Base-by-base conservation (phyloP, 2,113 vertebrate species). In the Junco hyemalis region DNA sequence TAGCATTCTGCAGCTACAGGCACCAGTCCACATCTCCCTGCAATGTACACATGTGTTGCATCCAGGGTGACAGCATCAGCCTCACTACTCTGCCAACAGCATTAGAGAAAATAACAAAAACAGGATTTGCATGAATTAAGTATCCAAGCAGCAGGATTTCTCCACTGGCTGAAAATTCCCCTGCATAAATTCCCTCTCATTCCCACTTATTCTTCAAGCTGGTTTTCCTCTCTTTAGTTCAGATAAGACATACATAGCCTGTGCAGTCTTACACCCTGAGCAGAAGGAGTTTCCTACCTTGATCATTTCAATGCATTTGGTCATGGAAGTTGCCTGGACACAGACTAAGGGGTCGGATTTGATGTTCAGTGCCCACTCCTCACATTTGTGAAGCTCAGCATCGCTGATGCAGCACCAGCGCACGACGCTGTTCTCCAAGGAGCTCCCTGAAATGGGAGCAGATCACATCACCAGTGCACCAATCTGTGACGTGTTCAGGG, bases 361-460 rank as follows among this genome's bases (percentile, higher is more conserved):
- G 89, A 99, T 98, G 64, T 74, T 99, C 64, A 99, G 96, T 33
- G 99, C 98, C 99, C 99, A 99, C 70, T 98, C 97, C 95, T 99
- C 98, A 77, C 99, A 99, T 53, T 99, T 99, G 77, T 59, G 98
- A 90, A 98, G 98, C 87, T 99, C 99, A 76, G 98, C 98, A 3
- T 97, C 84, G 53, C 99, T 99, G 81, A 99, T 98, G 80, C 99
- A 99, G 97, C 99, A 99, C 99, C 99, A 99, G 29, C 98, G 98
- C 69, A 99, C 97, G 17, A 99, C 97, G 12, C 98, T 99, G 97
- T 99, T 98, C 92, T 99, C 98, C 96, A 99, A 89, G 17, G 98
- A 99, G 91, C 98, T 99, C 83, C 99, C 99, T 99, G 96, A 61
- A 71, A 88, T 29, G 72, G 40, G 42, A 81, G 31, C 65, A 88